Evolutionary conservation across 1,140 invertebrate species (phyloP), one percentile per base, ranked within the genome.

Genomic region (Araneus ventricosus): DNA sequence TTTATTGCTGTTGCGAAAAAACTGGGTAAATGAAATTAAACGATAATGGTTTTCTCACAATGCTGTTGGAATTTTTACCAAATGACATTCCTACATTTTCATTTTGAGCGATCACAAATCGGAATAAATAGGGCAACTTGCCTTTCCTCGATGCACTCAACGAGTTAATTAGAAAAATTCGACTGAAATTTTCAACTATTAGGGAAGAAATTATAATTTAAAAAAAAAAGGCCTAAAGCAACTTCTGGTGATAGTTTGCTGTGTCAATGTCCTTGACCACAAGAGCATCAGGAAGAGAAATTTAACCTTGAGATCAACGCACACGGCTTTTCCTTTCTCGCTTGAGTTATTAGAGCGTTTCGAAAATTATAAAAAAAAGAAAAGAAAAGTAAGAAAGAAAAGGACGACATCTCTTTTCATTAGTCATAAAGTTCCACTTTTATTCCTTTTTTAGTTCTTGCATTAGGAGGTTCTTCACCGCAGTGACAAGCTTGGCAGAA

Each of bases 261-360:
- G 24, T 41, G 86, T 88, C 86, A 88, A 67, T 70, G 86, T 37
- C 86, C 86, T 88, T 88, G 86, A 88, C 86, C 34, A n/a, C n/a
- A 67, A 88, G 37, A 67, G 27, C 34, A 88, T 61, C 37, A 70
- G 86, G 86, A 61, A 84, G 86, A 67, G 45, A 41, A 70, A 52
- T 39, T 88, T 88, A 88, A 88, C 86, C 86, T 88, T 88, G 86
- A 67, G 61, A 88, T 88, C 86, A 10, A 27, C 34, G 86, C 30
- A 41, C 20, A n/a, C 5, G 24, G 24, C 39, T n/a, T 45, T 84
- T 39, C 45, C 57, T 86, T 59, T 86, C 84, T 63, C 30, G 86
- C 37, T 70, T 37, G 7, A 39, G 86, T 88, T 88, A 88, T 88
- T 88, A 67, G 86, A 88, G 86, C 86, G 86, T 88, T 88, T 37